phyloP scores from a whole-genome alignment of 2,797 vertebrate genomes.

The Aplochiton taeniatus region DNA sequence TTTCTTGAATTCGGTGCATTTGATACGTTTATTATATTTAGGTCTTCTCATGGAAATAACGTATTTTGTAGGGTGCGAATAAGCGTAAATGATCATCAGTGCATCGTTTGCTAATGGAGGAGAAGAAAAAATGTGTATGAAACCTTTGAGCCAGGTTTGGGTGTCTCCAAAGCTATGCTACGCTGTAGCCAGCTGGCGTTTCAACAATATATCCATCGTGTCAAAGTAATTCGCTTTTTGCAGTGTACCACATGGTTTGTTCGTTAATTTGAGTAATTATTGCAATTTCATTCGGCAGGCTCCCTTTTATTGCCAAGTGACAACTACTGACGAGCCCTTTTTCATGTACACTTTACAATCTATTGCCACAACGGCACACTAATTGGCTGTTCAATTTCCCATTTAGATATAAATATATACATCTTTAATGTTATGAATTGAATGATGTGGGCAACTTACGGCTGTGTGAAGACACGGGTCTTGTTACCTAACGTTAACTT shows the following conservation, averaged over 20 bases:
- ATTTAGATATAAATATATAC: too few relatives aligned
- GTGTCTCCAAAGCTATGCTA: constrained; percentile 60
- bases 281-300: constrained; percentile 1
- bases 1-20: neutral
- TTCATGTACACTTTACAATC: constrained; percentile 45
- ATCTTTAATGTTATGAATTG: too few relatives aligned
- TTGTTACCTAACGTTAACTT: too few relatives aligned
- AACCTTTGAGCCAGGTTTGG: constrained; percentile 24
- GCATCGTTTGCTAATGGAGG: constrained; percentile 19
- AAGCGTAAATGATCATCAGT: constrained; percentile 22
- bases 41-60: neutral
- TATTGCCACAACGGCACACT: constrained; percentile 34
- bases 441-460: too few relatives aligned
- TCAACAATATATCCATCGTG: too few relatives aligned
- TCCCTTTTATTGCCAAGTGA: constrained; percentile 22
- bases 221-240: too few relatives aligned
- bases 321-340: constrained; percentile 54
- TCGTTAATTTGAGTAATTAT: constrained; percentile 20
- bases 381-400: neutral
- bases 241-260: too few relatives aligned
- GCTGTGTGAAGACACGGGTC: too few relatives aligned
- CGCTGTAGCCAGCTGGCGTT: neutral
- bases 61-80: constrained; percentile 16
- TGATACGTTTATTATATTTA: neutral
- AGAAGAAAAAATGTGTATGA: constrained; percentile 44